Evolutionary conservation across 2,113 vertebrate species (phyloP), one percentile per base, ranked within the genome.

Genomic region (Anhinga anhinga): DNA sequence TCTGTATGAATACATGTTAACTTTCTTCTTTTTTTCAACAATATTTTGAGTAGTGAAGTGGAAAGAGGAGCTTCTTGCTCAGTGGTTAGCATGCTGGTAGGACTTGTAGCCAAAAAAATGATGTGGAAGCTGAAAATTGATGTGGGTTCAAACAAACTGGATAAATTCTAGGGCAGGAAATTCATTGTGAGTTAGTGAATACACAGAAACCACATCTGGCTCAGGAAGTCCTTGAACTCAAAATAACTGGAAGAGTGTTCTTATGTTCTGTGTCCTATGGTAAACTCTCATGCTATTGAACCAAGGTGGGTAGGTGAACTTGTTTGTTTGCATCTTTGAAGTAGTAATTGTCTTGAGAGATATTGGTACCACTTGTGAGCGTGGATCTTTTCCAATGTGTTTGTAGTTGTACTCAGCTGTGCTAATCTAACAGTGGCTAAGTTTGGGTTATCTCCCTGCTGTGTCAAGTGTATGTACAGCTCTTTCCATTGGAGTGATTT

Each of bases 211-310:
- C 20, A 32, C 55, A 86, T 62, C 59, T 92, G 88, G 59, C 81
- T 94, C 65, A 82, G 89, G 83, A 94, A 94, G 84, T 91, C 84
- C 66, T 97, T 95, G 73, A 94, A 72, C 81, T 87, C 44, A 63
- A n/a, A 93, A 82, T 94, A 91, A 82, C 73, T 87, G 49, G 32
- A 82, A 65, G 53, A 49, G 25, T 50, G 7, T 82, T 94, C 73
- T 67, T 89, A 19, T 23, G 38, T 70, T 95, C 36, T 80, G 32
- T 78, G 56, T 74, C 70, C 65, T 72, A 10, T 45, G 65, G 61
- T 87, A 79, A 95, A 89, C 62, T n/a, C 29, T 62, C 82, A 30
- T 49, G 56, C 72, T 90, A 7, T 38, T 87, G 73, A 92, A 34
- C 21, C 20, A 61, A 63, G 29, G 26, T 62, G 38, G n/a, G 36